Base-by-base conservation (phyloP, 2,888 invertebrate genomes). In the Barypeithes pellucidus region DNA sequence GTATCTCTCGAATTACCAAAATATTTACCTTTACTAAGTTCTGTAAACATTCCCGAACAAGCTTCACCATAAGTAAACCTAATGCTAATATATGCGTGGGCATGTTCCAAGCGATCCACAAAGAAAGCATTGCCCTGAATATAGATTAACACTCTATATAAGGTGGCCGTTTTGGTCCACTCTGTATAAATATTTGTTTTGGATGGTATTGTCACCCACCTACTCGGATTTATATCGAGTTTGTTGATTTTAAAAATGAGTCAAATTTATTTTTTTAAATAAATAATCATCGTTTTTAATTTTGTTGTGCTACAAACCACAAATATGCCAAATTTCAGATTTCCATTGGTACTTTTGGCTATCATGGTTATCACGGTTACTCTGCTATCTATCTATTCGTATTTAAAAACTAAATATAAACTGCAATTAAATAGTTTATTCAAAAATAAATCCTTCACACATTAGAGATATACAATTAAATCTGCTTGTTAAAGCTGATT, bases 61-160 rank as follows among this genome's bases (percentile, higher is more conserved):
- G 16, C 29, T 57, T 67, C 43, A 57, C 59, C 67, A 67, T 67
- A 60, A 60, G 67, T 22, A 45, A 60, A 67, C 67, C 20, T n/a
- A 39, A 67, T 39, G 67, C 36, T 67, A 67, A 67, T 60, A 60
- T 59, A 67, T 67, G 67, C 60, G 67, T 67, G 29, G 67, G 67
- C 67, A 67, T 47, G 67, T 4, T 16, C 43, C 14, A 18, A 36
- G 47, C 60, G 67, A 45, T 59, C 45, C 47, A 67, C 60, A 67
- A 67, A 60, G 67, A 45, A 67, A 67, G 29, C 67, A 57, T 67
- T 45, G 47, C 67, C 59, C 67, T 45, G 60, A 67, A 67, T 67
- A 39, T 36, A 45, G 67, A 67, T 67, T 67, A 67, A 60, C 60
- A 47, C 47, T 36, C 20, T 57, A 24, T 57, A 43, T 66, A 54